Conservation (phyloP, 37 sponge, comb jelly and placozoan genomes). For the Chondrilla cf. caribensis region DNA sequence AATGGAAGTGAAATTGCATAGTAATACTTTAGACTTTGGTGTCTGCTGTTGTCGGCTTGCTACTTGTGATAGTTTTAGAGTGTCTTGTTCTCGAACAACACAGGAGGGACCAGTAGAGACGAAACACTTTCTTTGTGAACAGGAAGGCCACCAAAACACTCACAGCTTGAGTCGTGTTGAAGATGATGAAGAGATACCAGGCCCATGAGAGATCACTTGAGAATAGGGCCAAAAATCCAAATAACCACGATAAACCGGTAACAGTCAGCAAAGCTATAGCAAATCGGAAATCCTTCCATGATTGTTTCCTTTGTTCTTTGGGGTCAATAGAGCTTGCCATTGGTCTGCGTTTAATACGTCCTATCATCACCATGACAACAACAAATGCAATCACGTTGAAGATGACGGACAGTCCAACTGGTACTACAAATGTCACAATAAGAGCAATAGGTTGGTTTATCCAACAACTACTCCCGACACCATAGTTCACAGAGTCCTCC, state of each 20-base stretch:
- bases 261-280: constrained; percentile 5
- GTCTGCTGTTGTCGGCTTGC: too few species aligned
- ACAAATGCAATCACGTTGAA: constrained; percentile 24
- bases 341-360: neutral
- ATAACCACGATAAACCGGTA: constrained; percentile 54
- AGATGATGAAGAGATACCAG: constrained; percentile 56
- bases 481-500: constrained; percentile 32
- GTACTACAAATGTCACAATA: constrained; percentile 41
- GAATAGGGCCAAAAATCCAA: constrained; percentile 46
- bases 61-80: too few species aligned
- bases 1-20: too few species aligned
- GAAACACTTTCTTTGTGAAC: constrained; percentile 19
- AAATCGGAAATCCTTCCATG: constrained; percentile 5
- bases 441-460: constrained; percentile 37
- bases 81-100: neutral
- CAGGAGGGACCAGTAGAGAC: constrained; percentile 17
- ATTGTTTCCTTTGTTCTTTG: neutral
- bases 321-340: neutral
- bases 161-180: constrained; percentile 53
- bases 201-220: constrained; percentile 15
- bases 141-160: constrained; percentile 25
- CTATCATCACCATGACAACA: neutral
- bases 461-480: constrained; percentile 40
- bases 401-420: constrained; percentile 8
- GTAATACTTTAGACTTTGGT: too few species aligned